These are phyloP conservation scores for Chrysotoxum bicinctum DNA, from an alignment of 2,888 invertebrate genomes.

Conservation along the genomic window DNA sequence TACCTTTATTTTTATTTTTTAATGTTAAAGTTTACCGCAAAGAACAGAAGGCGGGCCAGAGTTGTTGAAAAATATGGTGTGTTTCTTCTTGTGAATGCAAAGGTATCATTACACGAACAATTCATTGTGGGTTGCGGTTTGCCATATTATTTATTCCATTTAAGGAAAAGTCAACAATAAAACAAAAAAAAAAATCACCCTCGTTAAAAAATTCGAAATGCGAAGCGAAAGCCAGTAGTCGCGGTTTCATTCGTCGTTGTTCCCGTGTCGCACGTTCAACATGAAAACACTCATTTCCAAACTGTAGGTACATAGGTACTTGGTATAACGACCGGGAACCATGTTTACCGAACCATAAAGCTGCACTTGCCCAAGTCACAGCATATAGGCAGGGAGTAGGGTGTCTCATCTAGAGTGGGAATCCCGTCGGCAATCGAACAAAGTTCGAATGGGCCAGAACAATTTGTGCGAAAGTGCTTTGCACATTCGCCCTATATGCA, in stretches of 20 bases:
- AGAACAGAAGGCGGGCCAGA: conserved; percentile 48
- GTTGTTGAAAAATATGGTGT: conserved; percentile 33
- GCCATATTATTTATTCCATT: conserved; percentile 72
- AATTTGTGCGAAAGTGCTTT: conserved; percentile 52
- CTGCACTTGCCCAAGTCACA: conserved; percentile 45
- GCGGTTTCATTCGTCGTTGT: conserved; percentile 34
- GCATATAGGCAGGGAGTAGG: background rate
- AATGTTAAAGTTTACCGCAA: conserved; percentile 14
- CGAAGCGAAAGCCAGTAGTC: conserved; percentile 41
- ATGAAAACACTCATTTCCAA: conserved; percentile 18
- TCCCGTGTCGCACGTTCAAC: background rate
- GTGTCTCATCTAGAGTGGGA: conserved; percentile 20
- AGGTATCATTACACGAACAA: conserved; percentile 68
- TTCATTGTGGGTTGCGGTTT: conserved; percentile 73
- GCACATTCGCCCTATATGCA: conserved; percentile 33
- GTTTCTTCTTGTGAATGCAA: conserved; percentile 24
- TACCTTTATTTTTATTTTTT: too few species aligned
- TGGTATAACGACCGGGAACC: conserved; percentile 30
- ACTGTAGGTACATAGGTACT: conserved; percentile 4
- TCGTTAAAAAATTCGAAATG: conserved; percentile 64
- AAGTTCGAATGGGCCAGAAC: conserved; percentile 46
- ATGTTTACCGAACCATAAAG: conserved; percentile 58
- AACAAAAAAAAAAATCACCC: conserved; percentile 63
- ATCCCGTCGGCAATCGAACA: conserved; percentile 54
- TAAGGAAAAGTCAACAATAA: conserved; percentile 56